Evolutionary conservation across 2,888 invertebrate genomes (phyloP), one percentile per base, ranked within the genome.

Genomic region (Epirrita christyi): DNA sequence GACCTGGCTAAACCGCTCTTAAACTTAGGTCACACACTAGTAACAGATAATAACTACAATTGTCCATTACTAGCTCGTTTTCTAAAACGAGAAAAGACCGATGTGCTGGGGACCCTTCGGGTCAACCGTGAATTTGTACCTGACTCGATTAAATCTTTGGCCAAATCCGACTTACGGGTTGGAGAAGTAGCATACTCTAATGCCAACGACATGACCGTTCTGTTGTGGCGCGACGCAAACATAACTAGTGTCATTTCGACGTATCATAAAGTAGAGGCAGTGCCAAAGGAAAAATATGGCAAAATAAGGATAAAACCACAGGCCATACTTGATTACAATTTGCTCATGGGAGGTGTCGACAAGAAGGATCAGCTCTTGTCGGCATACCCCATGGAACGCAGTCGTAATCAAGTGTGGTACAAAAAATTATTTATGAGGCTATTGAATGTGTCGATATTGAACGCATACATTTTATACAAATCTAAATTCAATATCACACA

Each of bases 21-120:
- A 40, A 15, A 55, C 1, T 54, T 10, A 53, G 71, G 69, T 36
- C 69, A 73, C 48, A 70, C 68, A 0, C 36, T 73, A 0, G 60
- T 70, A 0, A 71, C 70, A 68, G 70, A 73, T 32, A 71, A 70
- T 58, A 71, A 64, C 55, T 71, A 73, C 52, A 73, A 71, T 37
- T 28, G 65, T 1, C 43, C 43, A 43, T 29, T 43, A 43, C 29
- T 43, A 8, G 28, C 43, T 29, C 43, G 43, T 2, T 29, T 11
- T 13, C 1, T 5, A 63, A 55, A 46, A 59, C 1, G 1, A 38
- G 0, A 67, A 70, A 51, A 47, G 15, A 9, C 40, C 29, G 11
- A 58, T 46, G 49, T 11, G 9, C 1, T 29, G 29, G 29, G 29
- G 8, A 29, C 29, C 9, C 29, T 29, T 29, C 29, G 29, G 1